Conservation (phyloP, 2,797 vertebrate species). For the Adrianichthys oophorus region DNA sequence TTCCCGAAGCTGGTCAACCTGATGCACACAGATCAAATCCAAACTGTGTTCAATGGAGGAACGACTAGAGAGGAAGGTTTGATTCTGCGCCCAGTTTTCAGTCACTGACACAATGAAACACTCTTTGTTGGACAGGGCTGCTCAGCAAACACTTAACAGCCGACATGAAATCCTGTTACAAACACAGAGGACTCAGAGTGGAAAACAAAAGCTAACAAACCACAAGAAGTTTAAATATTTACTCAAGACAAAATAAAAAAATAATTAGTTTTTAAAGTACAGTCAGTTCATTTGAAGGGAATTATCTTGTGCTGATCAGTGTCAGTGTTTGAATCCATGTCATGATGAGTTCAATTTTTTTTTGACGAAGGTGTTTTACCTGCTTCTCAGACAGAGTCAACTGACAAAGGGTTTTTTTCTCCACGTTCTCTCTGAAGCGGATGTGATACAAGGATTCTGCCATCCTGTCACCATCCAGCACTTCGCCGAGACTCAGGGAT, state of each 20-base stretch:
- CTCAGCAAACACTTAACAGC: too few relatives aligned
- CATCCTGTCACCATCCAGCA: conserved; percentile 92
- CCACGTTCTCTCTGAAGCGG: conserved; percentile 82
- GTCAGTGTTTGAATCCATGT: too few relatives aligned
- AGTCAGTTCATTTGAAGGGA: not conserved
- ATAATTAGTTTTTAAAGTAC: not conserved
- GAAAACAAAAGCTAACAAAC: not conserved
- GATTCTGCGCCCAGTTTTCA: not conserved
- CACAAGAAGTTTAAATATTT: not conserved
- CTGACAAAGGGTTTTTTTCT: conserved; percentile 82
- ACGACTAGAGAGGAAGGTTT: not conserved
- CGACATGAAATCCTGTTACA: too few relatives aligned
- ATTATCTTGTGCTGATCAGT: not conserved
- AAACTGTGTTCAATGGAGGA: not conserved
- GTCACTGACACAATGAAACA: not conserved
- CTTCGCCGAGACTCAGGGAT: conserved; percentile 89
- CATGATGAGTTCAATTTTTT: too few relatives aligned
- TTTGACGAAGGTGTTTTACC: conserved; percentile 44
- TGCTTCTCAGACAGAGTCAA: conserved; percentile 82
- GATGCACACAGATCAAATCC: not conserved
- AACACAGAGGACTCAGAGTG: too few relatives aligned
- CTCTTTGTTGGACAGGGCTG: not conserved
- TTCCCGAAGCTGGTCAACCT: conserved; percentile 89
- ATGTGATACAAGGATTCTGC: conserved; percentile 89
- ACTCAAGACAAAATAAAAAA: not conserved